Evolutionary conservation across 2,888 invertebrate species (phyloP).

Genomic region (Cynaeus angustus): DNA sequence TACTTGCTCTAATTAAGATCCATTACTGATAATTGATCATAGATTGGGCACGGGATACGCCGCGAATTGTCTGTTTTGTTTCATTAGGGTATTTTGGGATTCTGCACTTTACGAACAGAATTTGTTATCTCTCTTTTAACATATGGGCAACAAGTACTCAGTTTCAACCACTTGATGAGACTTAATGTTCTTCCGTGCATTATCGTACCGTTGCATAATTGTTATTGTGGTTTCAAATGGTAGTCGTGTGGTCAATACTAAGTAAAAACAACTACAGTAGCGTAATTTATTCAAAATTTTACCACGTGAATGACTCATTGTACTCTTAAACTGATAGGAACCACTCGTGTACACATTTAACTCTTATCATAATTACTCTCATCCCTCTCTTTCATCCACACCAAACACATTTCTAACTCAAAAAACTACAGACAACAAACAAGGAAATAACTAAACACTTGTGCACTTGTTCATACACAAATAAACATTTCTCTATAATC

Average conservation of each 20-base stretch:
- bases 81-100: slow-evolving; percentile 47
- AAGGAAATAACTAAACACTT: too few species aligned
- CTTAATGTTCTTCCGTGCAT: slow-evolving; percentile 37
- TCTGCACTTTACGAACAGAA: slow-evolving; percentile 32
- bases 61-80: slow-evolving; percentile 31
- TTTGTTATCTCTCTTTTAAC: slow-evolving; percentile 3
- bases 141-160: background rate
- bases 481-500: slow-evolving; percentile 13
- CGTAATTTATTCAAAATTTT: slow-evolving; percentile 37
- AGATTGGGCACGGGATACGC: slow-evolving; percentile 23
- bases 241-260: slow-evolving; percentile 43
- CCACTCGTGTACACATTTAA: too few species aligned
- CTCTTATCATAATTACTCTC: too few species aligned
- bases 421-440: background rate
- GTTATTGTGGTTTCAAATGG: slow-evolving; percentile 48
- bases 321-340: too few species aligned
- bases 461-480: slow-evolving; percentile 20
- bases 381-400: too few species aligned
- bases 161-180: slow-evolving; percentile 12
- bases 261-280: slow-evolving; percentile 12
- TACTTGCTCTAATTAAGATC: slow-evolving; percentile 47
- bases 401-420: background rate
- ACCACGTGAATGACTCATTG: slow-evolving; percentile 28
- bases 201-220: slow-evolving; percentile 47
- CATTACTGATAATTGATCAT: slow-evolving; percentile 49